phyloP scores from a whole-genome alignment of 2,888 invertebrate species.

The Cosmopolites sordidus region DNA sequence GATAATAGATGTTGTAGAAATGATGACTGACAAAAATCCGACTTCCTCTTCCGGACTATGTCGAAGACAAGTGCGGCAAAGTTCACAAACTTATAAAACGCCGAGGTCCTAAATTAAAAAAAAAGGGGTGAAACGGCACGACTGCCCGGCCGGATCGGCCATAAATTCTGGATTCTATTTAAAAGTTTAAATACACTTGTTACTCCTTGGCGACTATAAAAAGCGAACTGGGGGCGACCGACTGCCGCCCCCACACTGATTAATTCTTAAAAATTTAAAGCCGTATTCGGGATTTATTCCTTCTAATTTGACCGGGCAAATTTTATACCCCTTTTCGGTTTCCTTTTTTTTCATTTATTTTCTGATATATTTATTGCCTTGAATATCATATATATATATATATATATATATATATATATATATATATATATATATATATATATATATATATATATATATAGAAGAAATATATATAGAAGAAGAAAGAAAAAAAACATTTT shows the following conservation, averaged over 20 bases:
- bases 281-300: constrained; percentile 9
- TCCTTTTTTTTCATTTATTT: too few species aligned
- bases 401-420: too few species aligned
- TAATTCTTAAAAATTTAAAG: constrained; percentile 15
- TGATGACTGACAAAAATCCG: too few species aligned
- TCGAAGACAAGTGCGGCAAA: background rate
- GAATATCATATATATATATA: too few species aligned
- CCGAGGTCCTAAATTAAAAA: constrained; percentile 34
- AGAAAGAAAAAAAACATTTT: too few species aligned
- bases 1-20: too few species aligned
- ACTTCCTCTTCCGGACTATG: constrained; percentile 10
- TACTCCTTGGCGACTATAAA: constrained; percentile 29
- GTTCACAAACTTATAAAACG: constrained; percentile 25
- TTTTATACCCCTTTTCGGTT: background rate
- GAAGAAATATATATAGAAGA: too few species aligned
- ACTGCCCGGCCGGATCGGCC: constrained; percentile 33
- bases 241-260: constrained; percentile 7
- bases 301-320: constrained; percentile 5
- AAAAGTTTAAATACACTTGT: constrained; percentile 42
- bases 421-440: too few species aligned
- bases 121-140: constrained; percentile 33
- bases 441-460: too few species aligned
- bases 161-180: constrained; percentile 42
- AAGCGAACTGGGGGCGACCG: constrained; percentile 9
- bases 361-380: too few species aligned